phyloP scores from a whole-genome alignment of 2,888 invertebrate genomes.

The Phragmatobia fuliginosa region DNA sequence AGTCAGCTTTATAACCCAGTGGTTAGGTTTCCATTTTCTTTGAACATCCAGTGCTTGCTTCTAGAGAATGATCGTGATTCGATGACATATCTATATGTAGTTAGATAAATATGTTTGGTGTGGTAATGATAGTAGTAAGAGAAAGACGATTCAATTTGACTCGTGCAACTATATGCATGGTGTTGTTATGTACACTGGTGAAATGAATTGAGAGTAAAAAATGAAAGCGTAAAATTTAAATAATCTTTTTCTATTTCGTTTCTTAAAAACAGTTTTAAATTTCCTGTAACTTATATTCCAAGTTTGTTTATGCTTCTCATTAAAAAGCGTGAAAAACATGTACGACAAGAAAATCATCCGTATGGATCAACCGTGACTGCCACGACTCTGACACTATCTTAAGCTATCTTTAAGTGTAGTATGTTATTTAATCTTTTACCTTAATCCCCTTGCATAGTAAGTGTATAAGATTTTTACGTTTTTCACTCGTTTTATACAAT shows the following conservation, averaged over 20 bases:
- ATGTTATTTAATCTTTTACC: constrained; percentile 80
- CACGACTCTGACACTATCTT: constrained; percentile 73
- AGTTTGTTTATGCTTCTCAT: constrained; percentile 47
- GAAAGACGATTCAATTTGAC: constrained; percentile 55
- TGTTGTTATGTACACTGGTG: constrained; percentile 30
- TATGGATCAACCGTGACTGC: constrained; percentile 51
- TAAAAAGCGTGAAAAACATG: constrained; percentile 38
- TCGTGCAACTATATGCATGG: constrained; percentile 40
- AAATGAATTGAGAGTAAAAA: constrained; percentile 29
- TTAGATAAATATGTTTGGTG: constrained; percentile 80
- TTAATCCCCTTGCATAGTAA: constrained; percentile 81
- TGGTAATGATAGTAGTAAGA: constrained; percentile 64
- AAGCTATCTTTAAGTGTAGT: constrained; percentile 85
- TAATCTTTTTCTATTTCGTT: constrained; percentile 26
- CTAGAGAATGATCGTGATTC: constrained; percentile 80
- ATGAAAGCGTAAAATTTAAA: constrained; percentile 20
- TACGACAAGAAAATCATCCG: constrained; percentile 28
- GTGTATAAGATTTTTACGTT: constrained; percentile 82
- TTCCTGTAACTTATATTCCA: constrained; percentile 26
- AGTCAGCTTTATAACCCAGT: constrained; percentile 31
- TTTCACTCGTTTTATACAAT: constrained; percentile 87
- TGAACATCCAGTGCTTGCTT: constrained; percentile 74
- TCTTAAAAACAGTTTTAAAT: constrained; percentile 1
- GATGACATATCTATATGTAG: constrained; percentile 85
- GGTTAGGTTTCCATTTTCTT: constrained; percentile 37